Base-by-base conservation (phyloP, 2,797 vertebrate genomes). In the Eleutherodactylus coqui region DNA sequence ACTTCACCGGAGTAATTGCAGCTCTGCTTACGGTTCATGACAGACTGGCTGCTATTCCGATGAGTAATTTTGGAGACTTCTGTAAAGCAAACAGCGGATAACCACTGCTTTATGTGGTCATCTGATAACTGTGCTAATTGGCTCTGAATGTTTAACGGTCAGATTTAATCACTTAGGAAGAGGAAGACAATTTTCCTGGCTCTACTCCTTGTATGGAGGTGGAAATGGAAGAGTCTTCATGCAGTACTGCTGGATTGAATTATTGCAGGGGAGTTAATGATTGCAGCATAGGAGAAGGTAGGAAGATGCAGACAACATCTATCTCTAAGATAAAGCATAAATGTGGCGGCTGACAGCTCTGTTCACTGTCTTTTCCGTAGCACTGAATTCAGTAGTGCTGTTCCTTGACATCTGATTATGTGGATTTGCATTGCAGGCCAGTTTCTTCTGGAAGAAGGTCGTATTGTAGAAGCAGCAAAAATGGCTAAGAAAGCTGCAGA, bases 401-500 rank as follows among this genome's bases (percentile, higher is more conserved):
- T 77, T 77, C 4, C 55, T 78, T 78, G 51, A 78, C 76, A 60
- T 82, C 36, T 55, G 13, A 72, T 70, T 72, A 19, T 64, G 47
- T 62, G 24, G 9, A 29, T 73, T 73, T 70, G 9, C 49, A 73
- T 55, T 92, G 82, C 93, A 99, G 98, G 98, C 93, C 98, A 99
- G 88, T 99, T 99, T 95, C 96, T 99, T 89, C 94, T 99, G 88
- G 98, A 99, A 93, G 97, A 99, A 89, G 96, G 96, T 0, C 96
- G 98, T 76, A 92, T 98, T 86, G 90, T 96, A 89, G 97, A 99
- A 95, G 98, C 98, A 9, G 97, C 98, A 0, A 97, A 97, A 92
- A 99, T 99, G 97, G 98, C 98, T 34, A 95, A 98, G 92, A 99
- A 96, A 89, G 98, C 98, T 0, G 98, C 97, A 1, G 96, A 95